Conservation (phyloP, 2,113 vertebrate species). For the Sterna hirundo region DNA sequence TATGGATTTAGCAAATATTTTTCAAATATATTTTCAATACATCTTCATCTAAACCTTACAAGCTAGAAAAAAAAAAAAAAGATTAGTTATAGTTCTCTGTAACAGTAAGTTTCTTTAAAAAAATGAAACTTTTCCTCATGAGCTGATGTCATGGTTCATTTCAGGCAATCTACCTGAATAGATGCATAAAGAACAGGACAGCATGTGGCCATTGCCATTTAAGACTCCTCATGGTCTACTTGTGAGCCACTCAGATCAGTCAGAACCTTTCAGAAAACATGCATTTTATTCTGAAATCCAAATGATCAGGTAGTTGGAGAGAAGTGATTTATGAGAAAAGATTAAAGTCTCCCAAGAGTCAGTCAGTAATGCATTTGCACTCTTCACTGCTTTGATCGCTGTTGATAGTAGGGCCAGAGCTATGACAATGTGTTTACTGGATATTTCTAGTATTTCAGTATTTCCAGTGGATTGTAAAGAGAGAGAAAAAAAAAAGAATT, state of each 20-base stretch:
- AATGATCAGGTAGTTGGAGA: not conserved
- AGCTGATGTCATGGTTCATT: not conserved
- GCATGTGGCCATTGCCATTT: not conserved
- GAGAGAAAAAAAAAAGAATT: not conserved
- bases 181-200: not conserved
- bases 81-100: not conserved
- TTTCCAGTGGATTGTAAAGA: not conserved
- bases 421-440: not conserved
- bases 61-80: not conserved
- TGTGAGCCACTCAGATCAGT: not conserved
- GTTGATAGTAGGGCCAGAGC: not conserved
- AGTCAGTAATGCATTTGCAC: not conserved
- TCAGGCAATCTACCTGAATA: not conserved
- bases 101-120: not conserved
- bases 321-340: not conserved
- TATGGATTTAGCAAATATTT: not conserved
- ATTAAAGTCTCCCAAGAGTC: not conserved
- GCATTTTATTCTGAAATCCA: not conserved
- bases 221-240: not conserved
- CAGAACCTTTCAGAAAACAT: not conserved
- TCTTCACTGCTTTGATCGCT: not conserved
- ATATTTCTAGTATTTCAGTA: not conserved
- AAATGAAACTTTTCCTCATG: not conserved
- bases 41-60: not conserved
- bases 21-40: not conserved